phyloP scores from a whole-genome alignment of 2,888 invertebrate species.

The Drosophila mettleri region DNA sequence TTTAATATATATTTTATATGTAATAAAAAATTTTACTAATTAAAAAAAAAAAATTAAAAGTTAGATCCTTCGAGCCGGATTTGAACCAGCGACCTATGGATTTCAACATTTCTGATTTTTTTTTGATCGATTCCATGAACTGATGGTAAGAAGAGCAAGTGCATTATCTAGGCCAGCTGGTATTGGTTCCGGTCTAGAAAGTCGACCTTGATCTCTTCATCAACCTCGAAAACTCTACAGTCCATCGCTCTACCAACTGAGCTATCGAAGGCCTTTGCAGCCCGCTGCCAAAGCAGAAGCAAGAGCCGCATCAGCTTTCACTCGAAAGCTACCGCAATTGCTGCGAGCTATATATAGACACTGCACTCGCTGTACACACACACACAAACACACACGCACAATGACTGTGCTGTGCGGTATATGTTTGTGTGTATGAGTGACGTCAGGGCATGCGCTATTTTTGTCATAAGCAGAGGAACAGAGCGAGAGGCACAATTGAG shows the following conservation, averaged over 20 bases:
- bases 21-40: neutral
- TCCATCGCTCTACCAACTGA: slow-evolving; percentile 81
- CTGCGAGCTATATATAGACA: slow-evolving; percentile 47
- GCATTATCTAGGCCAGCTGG: slow-evolving; percentile 44
- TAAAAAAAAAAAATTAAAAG: slow-evolving; percentile 29
- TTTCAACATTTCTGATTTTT: slow-evolving; percentile 60
- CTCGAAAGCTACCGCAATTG: slow-evolving; percentile 52
- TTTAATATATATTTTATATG: neutral
- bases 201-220: slow-evolving; percentile 49
- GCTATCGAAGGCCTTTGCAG: slow-evolving; percentile 73
- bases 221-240: slow-evolving; percentile 73
- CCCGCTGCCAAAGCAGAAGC: slow-evolving; percentile 20
- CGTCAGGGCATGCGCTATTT: slow-evolving; percentile 59
- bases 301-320: slow-evolving; percentile 53
- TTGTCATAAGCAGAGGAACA: slow-evolving; percentile 2
- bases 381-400: neutral
- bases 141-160: slow-evolving; percentile 59
- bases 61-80: slow-evolving; percentile 77
- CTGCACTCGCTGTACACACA: slow-evolving; percentile 23
- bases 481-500: slow-evolving; percentile 6
- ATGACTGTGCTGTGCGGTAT: neutral
- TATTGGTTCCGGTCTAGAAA: slow-evolving; percentile 56
- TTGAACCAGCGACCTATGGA: slow-evolving; percentile 82
- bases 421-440: slow-evolving; percentile 14
- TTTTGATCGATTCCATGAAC: slow-evolving; percentile 39